Evolutionary conservation across 2,888 invertebrate species (phyloP).

Genomic region (Ennomos fuscantarius): DNA sequence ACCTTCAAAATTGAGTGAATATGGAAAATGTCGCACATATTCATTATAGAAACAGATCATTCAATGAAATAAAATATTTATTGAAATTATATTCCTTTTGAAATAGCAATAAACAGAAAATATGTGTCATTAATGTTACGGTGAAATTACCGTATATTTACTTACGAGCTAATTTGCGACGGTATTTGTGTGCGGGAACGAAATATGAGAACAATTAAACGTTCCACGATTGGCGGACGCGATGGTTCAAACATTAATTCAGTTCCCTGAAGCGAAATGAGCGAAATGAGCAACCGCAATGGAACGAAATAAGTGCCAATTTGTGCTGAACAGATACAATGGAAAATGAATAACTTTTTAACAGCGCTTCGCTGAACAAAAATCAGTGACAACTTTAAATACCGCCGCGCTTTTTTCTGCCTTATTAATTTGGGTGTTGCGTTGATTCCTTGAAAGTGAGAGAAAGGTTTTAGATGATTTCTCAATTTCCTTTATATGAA

Average conservation of each 20-base stretch:
- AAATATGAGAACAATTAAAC: conserved; percentile 15
- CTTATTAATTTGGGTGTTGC: no score
- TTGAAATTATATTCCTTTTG: no score
- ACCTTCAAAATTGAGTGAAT: no score
- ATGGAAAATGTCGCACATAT: no score
- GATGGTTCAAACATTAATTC: conserved; percentile 20
- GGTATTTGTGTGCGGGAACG: conserved; percentile 1
- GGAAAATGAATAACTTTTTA: conserved; percentile 24
- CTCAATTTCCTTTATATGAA: no score
- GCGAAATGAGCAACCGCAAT: conserved; percentile 24
- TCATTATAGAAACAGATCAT: no score
- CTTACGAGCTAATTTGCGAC: conserved; percentile 7
- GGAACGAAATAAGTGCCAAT: conserved; percentile 30
- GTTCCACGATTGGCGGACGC: conserved; percentile 9
- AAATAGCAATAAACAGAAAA: neutral
- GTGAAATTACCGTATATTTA: conserved; percentile 2
- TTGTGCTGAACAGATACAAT: conserved; percentile 24
- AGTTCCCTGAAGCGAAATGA: conserved; percentile 17
- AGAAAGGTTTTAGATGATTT: no score
- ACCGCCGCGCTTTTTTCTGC: neutral
- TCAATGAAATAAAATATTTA: no score
- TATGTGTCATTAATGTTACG: neutral
- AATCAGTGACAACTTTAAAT: conserved; percentile 18
- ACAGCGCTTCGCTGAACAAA: conserved; percentile 6
- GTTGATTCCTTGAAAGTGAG: no score